Conservation (phyloP, 2,888 invertebrate species). For the Trachelus iudaicus region DNA sequence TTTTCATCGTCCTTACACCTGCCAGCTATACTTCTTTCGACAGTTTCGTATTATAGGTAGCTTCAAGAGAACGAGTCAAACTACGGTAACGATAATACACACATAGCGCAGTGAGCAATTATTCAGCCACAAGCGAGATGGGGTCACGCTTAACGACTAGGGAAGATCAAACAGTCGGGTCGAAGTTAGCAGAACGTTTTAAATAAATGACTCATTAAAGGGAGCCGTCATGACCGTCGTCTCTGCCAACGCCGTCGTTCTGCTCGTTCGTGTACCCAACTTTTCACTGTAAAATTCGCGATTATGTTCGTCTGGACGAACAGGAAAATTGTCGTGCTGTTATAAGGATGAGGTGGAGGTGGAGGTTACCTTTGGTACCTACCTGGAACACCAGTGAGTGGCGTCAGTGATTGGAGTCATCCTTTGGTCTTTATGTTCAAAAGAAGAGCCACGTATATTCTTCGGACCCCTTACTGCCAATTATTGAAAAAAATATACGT, state of each 20-base stretch:
- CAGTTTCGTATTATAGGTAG: not conserved
- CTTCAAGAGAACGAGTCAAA: not conserved
- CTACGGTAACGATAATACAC: not conserved
- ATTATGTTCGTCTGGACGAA: not conserved
- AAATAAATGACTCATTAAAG: slow-evolving; percentile 1
- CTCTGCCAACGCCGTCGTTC: not conserved
- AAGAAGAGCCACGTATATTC: not conserved
- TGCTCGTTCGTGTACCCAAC: not conserved
- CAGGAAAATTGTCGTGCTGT: not conserved
- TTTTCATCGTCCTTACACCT: not conserved
- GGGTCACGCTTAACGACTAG: not conserved
- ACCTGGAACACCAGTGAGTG: not conserved
- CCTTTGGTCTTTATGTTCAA: not conserved
- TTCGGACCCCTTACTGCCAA: not conserved
- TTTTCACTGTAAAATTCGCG: not conserved
- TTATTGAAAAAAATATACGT: not conserved
- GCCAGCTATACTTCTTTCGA: not conserved
- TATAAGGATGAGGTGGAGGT: not conserved
- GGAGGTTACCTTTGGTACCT: not conserved
- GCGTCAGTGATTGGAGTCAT: not conserved
- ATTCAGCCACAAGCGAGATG: not conserved
- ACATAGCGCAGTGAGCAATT: not conserved
- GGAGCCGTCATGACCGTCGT: not conserved
- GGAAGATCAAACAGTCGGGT: slow-evolving; percentile 4
- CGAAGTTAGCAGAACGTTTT: slow-evolving; percentile 1